Evolutionary conservation across 2,797 vertebrate species (phyloP), one percentile per base, ranked within the genome.

Genomic region (Chloroceryle amazona): DNA sequence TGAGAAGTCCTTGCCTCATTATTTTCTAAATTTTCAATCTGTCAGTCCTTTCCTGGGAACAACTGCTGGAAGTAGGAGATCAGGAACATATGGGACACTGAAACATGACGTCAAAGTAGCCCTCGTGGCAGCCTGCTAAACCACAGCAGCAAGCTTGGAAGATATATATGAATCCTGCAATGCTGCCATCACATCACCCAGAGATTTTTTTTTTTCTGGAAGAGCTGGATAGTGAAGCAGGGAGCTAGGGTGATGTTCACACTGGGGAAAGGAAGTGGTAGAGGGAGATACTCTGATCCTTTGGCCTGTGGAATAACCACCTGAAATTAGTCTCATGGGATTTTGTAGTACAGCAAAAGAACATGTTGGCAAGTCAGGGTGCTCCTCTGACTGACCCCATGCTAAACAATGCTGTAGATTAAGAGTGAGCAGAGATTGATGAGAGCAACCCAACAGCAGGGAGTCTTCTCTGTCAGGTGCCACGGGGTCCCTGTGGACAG

Each of bases 401-500:
- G 47, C n/a, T 80, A 72, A 55, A 2, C 15, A 25, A 17, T 0
- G 1, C 35, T 78, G 22, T 21, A 83, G 49, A 68, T 61, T 54
- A 83, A 65, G 33, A 35, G 28, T 63, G 20, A 63, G 35, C 33
- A 31, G 63, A 60, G 83, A 63, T 20, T 82, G 60, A 62, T 31
- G 47, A 85, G 25, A 92, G 15, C 35, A 93, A 35, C 8, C 10
- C 47, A 83, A 35, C 68, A 95, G 72, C 61, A 83, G 46, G 37
- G 17, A 39, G 21, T 39, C 23, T 12, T 74, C 44, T 67, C 49
- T 33, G n/a, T 11, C 54, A 91, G 68, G 68, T 55, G 49, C 39
- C 2, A 1, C 0, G 4, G 31, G 3, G 21, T 81, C 66, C 31
- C 83, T 52, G 31, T 0, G 0, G 55, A 35, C 7, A 3, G 42